Conservation (phyloP, 2,797 vertebrate genomes). For the Hylomyscus alleni region DNA sequence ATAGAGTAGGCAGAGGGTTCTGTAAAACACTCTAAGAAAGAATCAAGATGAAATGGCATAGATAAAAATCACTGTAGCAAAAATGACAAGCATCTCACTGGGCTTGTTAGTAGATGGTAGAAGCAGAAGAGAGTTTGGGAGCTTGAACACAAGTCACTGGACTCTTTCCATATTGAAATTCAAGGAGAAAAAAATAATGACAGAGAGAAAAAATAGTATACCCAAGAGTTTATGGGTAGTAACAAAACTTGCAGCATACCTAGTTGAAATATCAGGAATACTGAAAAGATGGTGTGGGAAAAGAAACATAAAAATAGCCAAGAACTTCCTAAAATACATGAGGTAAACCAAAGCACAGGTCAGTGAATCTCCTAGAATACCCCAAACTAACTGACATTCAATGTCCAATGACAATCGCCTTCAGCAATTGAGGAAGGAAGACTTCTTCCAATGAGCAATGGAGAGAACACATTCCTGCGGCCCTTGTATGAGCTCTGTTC, state of each 20-base stretch:
- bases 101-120: background rate
- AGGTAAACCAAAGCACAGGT: background rate
- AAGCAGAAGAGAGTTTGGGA: background rate
- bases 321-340: background rate
- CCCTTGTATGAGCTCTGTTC: background rate
- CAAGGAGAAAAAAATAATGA: background rate
- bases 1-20: background rate
- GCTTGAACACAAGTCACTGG: background rate
- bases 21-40: background rate
- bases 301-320: background rate
- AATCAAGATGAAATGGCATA: background rate
- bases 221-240: background rate
- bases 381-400: background rate
- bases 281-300: background rate
- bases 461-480: too few relatives aligned
- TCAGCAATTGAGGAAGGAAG: background rate
- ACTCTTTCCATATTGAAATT: background rate
- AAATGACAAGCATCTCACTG: background rate
- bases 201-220: background rate
- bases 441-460: background rate
- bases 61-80: background rate
- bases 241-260: background rate
- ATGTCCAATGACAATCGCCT: background rate
- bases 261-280: background rate
- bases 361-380: background rate